These are phyloP conservation scores for Calidris pygmaea DNA, from an alignment of 2,113 vertebrate genomes.

Conservation along the genomic window DNA sequence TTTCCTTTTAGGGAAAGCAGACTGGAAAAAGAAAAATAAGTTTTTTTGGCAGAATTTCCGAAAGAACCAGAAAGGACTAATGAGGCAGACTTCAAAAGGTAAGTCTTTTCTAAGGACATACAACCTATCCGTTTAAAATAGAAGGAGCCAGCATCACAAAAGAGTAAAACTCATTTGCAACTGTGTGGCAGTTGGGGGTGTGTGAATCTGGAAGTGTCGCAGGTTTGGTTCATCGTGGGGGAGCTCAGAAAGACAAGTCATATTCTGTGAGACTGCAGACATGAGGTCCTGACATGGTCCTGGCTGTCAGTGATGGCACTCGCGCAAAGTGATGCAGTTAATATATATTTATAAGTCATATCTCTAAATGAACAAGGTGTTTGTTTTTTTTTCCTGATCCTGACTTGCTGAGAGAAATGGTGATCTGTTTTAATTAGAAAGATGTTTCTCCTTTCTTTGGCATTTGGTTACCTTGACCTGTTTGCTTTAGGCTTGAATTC, in stretches of 20 bases:
- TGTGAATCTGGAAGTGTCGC: background rate
- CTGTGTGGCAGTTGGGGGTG: background rate
- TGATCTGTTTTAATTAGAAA: background rate
- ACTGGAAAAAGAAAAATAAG: conserved; percentile 98
- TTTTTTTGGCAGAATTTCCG: conserved; percentile 98
- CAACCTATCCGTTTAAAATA: background rate
- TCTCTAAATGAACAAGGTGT: background rate
- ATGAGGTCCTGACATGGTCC: background rate
- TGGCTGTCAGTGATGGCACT: background rate
- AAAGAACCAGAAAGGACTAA: conserved; percentile 90
- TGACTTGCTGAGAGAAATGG: background rate
- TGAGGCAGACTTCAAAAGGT: conserved; percentile 96
- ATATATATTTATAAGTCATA: background rate
- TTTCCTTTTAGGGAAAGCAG: conserved; percentile 86
- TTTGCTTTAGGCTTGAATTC: background rate
- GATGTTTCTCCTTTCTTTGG: background rate
- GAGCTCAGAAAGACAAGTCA: background rate
- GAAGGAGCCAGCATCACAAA: background rate
- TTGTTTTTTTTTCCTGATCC: rapidly evolving
- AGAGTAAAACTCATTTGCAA: background rate
- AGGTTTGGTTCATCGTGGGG: background rate
- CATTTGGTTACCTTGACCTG: background rate
- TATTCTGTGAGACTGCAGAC: background rate
- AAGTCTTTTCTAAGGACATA: background rate
- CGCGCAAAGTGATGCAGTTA: background rate